Percentiles rank a stretch among this genome's conserved stretches.
Evolutionary conservation across 2,888 invertebrate genomes (phyloP).

Genomic region (Tenthredo livida): DNA sequence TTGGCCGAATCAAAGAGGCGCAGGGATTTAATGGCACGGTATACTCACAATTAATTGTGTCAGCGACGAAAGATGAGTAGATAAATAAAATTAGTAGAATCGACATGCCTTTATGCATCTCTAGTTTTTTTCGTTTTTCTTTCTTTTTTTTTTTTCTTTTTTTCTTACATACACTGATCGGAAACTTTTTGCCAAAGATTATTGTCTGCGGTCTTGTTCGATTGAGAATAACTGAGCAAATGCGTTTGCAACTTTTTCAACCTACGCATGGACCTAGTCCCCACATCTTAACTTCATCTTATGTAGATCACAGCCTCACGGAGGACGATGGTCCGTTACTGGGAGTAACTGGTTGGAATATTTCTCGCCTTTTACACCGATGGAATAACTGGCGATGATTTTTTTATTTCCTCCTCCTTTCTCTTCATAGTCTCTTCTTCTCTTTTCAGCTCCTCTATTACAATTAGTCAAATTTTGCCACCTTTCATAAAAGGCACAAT

Average conservation of each 20-base stretch:
- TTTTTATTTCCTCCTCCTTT: neutral
- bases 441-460: neutral
- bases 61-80: neutral
- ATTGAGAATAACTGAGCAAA: conserved; percentile 41
- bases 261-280: neutral
- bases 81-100: neutral
- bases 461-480: neutral
- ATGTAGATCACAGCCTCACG: conserved; percentile 38
- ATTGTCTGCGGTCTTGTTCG: conserved; percentile 22
- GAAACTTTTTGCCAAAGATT: neutral
- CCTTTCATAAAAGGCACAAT: neutral
- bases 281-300: conserved; percentile 33
- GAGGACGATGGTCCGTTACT: conserved; percentile 32
- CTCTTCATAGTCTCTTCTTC: neutral
- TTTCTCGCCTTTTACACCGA: conserved; percentile 20
- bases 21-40: neutral
- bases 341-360: conserved; percentile 48
- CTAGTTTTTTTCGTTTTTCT: neutral
- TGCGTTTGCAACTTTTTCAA: conserved; percentile 18
- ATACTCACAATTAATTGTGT: neutral
- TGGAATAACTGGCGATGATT: neutral
- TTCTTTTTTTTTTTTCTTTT: neutral
- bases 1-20: neutral
- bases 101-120: neutral
- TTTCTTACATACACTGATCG: neutral